Base-by-base conservation (phyloP, 2,797 vertebrate genomes). In the Sebastes diploproa region DNA sequence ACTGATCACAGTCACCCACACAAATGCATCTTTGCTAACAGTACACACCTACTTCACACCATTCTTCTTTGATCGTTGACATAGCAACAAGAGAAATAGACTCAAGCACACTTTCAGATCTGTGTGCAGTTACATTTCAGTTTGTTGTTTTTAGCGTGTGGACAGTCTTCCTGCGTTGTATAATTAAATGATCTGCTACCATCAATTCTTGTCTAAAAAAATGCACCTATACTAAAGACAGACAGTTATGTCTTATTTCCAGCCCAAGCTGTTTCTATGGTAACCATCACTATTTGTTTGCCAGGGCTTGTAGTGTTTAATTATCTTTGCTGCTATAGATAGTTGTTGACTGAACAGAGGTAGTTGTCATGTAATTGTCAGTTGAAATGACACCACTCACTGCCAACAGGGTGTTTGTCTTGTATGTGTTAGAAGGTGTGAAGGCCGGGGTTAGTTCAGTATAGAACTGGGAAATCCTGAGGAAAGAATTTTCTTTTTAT, bases 21-120 rank as follows among this genome's bases (percentile, higher is more conserved):
- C 36, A 29, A 22, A 72, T 56, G n/a, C 54, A 2, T 70, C 61
- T 60, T 55, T 32, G 27, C 70, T 34, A 38, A 65, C 55, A 22
- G 74, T 2, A 5, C 50, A 76, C 72, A 68, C 80, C 77, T 71
- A 72, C 81, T 46, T 72, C 72, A 71, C 77, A 63, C 70, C 20
- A 54, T 61, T 54, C 66, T 34, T 65, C 20, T 68, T 32, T 61
- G 12, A 75, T 46, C 4, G 75, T 86, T 80, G 72, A 76, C 77
- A 88, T 87, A 50, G 85, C 86, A 89, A 89, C 77, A 55, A 58
- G 62, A 77, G 60, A 59, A 77, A 73, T 25, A 50, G 73, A 52
- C 52, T 4, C 11, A 0, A 68, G 59, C 38, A n/a, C 29, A n/a
- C n/a, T 62, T 68, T 76, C 38, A 20, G 23, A 71, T 60, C 55